Evolutionary conservation across 2,888 invertebrate genomes (phyloP).

Genomic region (Acrobasis consociella): DNA sequence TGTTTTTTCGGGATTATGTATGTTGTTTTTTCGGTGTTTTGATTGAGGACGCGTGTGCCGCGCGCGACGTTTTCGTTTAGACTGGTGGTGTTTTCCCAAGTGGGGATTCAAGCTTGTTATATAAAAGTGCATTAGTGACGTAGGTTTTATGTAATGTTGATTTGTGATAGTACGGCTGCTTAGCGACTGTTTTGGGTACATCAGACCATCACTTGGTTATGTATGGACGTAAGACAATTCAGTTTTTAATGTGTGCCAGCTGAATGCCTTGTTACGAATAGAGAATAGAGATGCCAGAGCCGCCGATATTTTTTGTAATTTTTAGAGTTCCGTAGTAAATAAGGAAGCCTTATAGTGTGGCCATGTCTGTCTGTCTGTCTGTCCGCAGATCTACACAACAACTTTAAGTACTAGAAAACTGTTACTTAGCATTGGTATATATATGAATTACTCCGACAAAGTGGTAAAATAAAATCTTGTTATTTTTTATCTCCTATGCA

Average conservation of each 20-base stretch:
- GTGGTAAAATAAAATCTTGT: too few species aligned
- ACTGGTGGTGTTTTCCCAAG: constrained; percentile 27
- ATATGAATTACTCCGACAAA: too few species aligned
- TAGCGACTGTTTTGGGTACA: constrained; percentile 14
- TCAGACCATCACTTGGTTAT: constrained; percentile 20
- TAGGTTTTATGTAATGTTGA: constrained; percentile 45
- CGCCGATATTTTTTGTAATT: too few species aligned
- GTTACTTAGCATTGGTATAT: too few species aligned
- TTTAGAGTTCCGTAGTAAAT: too few species aligned
- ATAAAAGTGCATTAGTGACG: constrained; percentile 23
- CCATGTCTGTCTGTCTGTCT: too few species aligned
- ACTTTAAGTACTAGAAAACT: too few species aligned
- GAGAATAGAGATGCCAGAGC: too few species aligned
- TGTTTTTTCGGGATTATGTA: constrained; percentile 26
- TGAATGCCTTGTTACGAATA: neutral
- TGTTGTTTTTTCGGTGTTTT: constrained; percentile 5
- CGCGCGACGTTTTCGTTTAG: constrained; percentile 9
- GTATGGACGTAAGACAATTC: neutral
- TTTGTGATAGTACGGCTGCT: constrained; percentile 33
- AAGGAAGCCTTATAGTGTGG: too few species aligned
- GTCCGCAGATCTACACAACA: too few species aligned
- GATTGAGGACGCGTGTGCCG: constrained; percentile 4
- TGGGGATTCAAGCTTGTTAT: constrained; percentile 20
- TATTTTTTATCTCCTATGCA: too few species aligned
- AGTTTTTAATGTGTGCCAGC: constrained; percentile 4